Conservation (phyloP, 2,797 vertebrate species). For the Lycodopsis pacificus region DNA sequence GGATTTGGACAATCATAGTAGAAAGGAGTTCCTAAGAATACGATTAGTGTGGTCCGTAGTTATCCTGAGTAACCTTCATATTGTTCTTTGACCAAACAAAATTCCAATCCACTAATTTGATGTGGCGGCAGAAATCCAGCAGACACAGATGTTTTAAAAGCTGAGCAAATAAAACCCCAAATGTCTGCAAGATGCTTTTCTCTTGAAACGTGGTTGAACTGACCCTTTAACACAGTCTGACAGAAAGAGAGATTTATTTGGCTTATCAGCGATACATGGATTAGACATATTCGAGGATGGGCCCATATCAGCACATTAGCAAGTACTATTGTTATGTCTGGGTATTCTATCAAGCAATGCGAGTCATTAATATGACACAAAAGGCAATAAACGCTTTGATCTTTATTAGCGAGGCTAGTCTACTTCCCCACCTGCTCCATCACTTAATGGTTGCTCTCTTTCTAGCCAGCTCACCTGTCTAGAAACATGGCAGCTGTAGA, state of each 20-base stretch:
- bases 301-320: neutral
- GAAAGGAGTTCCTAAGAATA: neutral
- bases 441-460: constrained; percentile 31
- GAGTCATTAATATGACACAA: neutral
- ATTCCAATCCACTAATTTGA: neutral
- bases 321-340: neutral
- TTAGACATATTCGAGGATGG: neutral
- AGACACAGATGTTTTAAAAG: neutral
- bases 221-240: neutral
- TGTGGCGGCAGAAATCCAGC: neutral
- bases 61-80: neutral
- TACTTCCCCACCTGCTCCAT: constrained; percentile 22
- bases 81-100: neutral
- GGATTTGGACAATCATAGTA: neutral
- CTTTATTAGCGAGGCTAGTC: constrained; percentile 1
- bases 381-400: constrained; percentile 20
- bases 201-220: neutral
- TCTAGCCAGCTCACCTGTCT: constrained; percentile 3
- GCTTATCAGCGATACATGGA: neutral
- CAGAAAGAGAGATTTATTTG: neutral
- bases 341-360: neutral
- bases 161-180: neutral
- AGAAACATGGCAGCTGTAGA: constrained; percentile 24
- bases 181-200: neutral
- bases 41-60: neutral